Evolutionary conservation across 2,797 vertebrate species (phyloP).

Genomic region (Buceros bicornis): DNA sequence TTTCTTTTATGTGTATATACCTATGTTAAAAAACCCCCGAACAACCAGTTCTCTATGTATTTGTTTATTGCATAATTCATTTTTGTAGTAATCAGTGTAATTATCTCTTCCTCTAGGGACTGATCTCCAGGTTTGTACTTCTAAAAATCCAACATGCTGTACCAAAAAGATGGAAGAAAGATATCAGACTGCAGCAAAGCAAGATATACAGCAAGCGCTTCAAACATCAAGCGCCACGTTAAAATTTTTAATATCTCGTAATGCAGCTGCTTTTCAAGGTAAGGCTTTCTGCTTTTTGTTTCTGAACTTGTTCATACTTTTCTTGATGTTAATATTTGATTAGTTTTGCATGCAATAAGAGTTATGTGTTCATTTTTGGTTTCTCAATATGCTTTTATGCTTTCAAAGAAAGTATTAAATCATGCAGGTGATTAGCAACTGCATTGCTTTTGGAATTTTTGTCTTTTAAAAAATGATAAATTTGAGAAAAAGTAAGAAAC

Average conservation of each 20-base stretch:
- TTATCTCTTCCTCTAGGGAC: constrained; percentile 75
- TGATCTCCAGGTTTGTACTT: constrained; percentile 89
- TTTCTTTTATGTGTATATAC: background rate
- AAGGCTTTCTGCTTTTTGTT: constrained; percentile 32
- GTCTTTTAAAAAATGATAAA: background rate
- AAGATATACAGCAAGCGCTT: constrained; percentile 87
- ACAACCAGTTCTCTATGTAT: background rate
- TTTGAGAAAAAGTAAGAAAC: background rate
- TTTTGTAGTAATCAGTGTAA: background rate
- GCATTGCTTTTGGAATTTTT: background rate
- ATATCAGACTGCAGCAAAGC: constrained; percentile 85
- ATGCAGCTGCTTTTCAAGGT: constrained; percentile 92
- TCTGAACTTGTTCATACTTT: background rate
- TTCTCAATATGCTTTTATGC: background rate
- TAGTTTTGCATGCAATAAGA: background rate
- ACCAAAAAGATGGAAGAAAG: constrained; percentile 90
- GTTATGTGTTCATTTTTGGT: background rate
- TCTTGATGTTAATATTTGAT: background rate
- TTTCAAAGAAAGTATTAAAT: background rate
- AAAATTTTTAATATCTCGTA: constrained; percentile 87
- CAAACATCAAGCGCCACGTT: constrained; percentile 86
- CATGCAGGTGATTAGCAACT: background rate
- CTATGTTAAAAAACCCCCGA: background rate
- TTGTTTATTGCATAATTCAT: background rate
- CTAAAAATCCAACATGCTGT: constrained; percentile 87